A percentile compares a stretch with the other conserved stretches of the same genome.
These are phyloP conservation scores for Drosophila grimshawi DNA, from an alignment of 1,140 invertebrate species.

Conservation along the genomic window DNA sequence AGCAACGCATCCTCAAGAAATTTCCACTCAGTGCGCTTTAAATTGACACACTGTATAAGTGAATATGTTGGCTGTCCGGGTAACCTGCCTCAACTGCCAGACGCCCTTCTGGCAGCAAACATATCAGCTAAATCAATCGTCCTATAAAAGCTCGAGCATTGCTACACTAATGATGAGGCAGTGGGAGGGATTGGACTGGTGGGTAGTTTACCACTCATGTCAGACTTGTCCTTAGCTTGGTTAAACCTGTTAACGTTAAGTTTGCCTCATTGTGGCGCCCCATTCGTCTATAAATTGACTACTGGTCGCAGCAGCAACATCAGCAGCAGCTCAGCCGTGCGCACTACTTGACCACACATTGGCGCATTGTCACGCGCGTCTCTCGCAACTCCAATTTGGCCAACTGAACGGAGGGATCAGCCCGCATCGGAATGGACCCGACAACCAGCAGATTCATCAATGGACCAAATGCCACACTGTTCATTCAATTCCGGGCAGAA, in stretches of 20 bases:
- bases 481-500: conserved; percentile 13
- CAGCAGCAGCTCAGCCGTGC: conserved; percentile 66
- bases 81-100: neutral
- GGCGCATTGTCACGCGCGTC: conserved; percentile 76
- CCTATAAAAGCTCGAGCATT: conserved; percentile 66
- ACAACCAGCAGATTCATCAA: conserved; percentile 76
- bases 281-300: conserved; percentile 58
- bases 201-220: conserved; percentile 51
- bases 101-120: neutral
- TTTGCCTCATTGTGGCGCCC: conserved; percentile 54
- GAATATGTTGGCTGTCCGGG: conserved; percentile 1
- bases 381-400: neutral
- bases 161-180: conserved; percentile 71
- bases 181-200: neutral
- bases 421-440: conserved; percentile 3
- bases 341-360: conserved; percentile 78
- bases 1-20: neutral
- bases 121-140: conserved; percentile 54
- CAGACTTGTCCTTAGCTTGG: conserved; percentile 73
- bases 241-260: conserved; percentile 82
- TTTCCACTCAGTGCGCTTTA: conserved; percentile 28
- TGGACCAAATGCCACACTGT: conserved; percentile 60
- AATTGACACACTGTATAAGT: conserved; percentile 10
- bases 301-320: conserved; percentile 15
- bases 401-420: neutral